Base-by-base conservation (phyloP, 2,888 invertebrate genomes). In the Lordiphosa andalusiaca region DNA sequence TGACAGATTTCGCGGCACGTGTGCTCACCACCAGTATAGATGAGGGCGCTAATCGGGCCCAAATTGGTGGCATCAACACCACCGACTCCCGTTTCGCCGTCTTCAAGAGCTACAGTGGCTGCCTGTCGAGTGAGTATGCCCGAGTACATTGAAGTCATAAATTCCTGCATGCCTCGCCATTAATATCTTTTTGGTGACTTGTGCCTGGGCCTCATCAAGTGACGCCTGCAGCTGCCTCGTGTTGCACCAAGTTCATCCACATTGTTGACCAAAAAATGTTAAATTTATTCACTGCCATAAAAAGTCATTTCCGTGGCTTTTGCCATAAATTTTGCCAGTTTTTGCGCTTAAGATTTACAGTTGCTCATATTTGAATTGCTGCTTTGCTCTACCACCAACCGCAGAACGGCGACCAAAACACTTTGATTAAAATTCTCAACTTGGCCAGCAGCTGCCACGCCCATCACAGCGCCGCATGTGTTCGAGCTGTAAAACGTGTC, bases 21-120 rank as follows among this genome's bases (percentile, higher is more conserved):
- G 93, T 93, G 38, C 92, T 92, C 69, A 94, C 94, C 72, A 85
- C 85, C 40, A 92, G 92, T 12, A 92, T 92, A n/a, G 93, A 92
- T 69, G 89, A 91, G 42, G 93, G 95, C 6, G 92, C 93, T 12
- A 95, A 95, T 86, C 95, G 96, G 81, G 95, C 96, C 7, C 95
- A 96, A 88, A 93, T 97, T 51, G 96, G 96, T 9, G 96, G 96
- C 21, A 92, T 96, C 12, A 96, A 95, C 80, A 95, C 95, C 4
- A 94, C 94, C 4, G 96, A 96, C 87, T 93, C 94, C 3, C 91
- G 96, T 68, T 93, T 96, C 75, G 93, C 93, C 62, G 94, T 94
- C 59, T 96, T 95, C 86, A 95, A 95, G 85, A 95, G 95, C 72
- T 97, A 96, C 88, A 95, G 94, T 82, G 96, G 97, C 54, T 97